phyloP scores from a whole-genome alignment of 2,888 invertebrate species.

The Sarcophaga carnaria region DNA sequence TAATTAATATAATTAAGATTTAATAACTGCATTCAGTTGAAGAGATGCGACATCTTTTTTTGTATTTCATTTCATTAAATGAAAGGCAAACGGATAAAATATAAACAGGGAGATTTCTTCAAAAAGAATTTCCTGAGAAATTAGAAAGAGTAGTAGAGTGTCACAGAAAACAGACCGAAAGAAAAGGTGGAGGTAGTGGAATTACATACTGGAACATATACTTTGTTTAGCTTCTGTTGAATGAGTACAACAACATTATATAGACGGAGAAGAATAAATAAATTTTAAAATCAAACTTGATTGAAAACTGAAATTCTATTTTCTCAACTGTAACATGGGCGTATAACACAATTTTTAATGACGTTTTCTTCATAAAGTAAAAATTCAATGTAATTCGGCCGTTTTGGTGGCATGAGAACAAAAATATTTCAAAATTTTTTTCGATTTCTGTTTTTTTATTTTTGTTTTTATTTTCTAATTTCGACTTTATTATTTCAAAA shows the following conservation, averaged over 20 bases:
- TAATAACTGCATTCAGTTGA: constrained; percentile 32
- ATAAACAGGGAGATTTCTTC: not conserved
- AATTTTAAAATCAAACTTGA: not conserved
- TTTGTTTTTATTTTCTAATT: not conserved
- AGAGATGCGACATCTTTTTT: not conserved
- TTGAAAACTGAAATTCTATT: not conserved
- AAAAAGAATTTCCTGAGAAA: constrained; percentile 8
- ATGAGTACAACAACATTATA: not conserved
- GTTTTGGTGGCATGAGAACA: not conserved
- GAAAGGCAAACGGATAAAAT: not conserved
- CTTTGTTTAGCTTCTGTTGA: not conserved
- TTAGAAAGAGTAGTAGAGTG: constrained; percentile 5
- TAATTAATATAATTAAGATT: constrained; percentile 20
- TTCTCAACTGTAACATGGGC: constrained; percentile 15
- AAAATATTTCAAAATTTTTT: not conserved
- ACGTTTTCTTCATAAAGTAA: not conserved
- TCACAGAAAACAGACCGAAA: constrained; percentile 23
- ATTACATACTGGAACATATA: not conserved
- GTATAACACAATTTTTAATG: constrained; percentile 17
- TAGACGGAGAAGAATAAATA: not conserved
- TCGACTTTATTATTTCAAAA: no score
- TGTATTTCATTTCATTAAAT: constrained; percentile 31
- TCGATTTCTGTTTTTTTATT: not conserved
- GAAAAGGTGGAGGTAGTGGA: not conserved
- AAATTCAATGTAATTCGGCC: not conserved